phyloP scores from a whole-genome alignment of 2,113 vertebrate genomes.

The Elachura formosa region DNA sequence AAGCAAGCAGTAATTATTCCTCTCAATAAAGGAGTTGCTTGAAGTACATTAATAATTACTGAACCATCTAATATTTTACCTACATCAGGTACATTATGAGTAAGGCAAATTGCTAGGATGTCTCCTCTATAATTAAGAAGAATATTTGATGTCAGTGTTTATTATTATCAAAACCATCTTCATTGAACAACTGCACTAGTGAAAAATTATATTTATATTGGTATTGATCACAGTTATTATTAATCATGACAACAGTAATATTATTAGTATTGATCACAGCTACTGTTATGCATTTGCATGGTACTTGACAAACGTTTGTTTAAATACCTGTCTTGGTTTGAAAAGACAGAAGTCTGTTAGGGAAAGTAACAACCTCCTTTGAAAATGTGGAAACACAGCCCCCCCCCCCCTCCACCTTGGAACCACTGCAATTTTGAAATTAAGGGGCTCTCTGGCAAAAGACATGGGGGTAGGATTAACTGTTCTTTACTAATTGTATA shows the following conservation, averaged over 20 bases:
- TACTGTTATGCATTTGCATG: not conserved
- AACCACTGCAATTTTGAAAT: too few relatives aligned
- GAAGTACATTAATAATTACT: slow-evolving; percentile 51
- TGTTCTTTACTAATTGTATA: too few relatives aligned
- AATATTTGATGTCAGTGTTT: slow-evolving; percentile 26
- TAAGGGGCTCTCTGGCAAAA: too few relatives aligned
- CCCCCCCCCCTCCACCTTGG: too few relatives aligned
- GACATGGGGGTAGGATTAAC: too few relatives aligned
- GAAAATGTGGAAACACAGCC: too few relatives aligned
- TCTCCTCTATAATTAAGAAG: slow-evolving; percentile 5
- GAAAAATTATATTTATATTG: not conserved
- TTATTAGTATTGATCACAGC: slow-evolving; percentile 24
- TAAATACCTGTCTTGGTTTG: too few relatives aligned
- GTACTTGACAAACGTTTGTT: not conserved
- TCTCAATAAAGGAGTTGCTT: not conserved
- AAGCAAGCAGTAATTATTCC: slow-evolving; percentile 21
- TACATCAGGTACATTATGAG: slow-evolving; percentile 17
- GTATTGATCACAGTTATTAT: slow-evolving; percentile 27
- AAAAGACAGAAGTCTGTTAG: too few relatives aligned
- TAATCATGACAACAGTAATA: slow-evolving; percentile 8
- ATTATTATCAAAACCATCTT: slow-evolving; percentile 5
- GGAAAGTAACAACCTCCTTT: too few relatives aligned
- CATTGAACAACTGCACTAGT: not conserved
- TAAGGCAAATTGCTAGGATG: slow-evolving; percentile 34
- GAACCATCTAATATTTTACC: slow-evolving; percentile 31